These are phyloP conservation scores for Epinephelus fuscoguttatus DNA, from an alignment of 2,113 vertebrate species.

Conservation along the genomic window DNA sequence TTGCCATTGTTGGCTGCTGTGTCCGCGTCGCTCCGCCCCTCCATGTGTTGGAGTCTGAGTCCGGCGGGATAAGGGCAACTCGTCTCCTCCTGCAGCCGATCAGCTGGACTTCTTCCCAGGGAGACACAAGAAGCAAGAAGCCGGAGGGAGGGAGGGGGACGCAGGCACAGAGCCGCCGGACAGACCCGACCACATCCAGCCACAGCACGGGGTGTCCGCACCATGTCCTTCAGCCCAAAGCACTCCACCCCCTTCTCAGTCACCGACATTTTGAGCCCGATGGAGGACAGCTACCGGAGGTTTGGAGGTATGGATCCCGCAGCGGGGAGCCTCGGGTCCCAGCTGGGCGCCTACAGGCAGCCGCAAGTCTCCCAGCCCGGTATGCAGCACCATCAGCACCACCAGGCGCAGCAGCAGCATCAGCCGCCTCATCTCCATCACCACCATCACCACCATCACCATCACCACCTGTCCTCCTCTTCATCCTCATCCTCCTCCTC, in stretches of 20 bases:
- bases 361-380: constrained; percentile 81
- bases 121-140: constrained; percentile 21
- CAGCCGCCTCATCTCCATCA: constrained; percentile 66
- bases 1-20: constrained; percentile 74
- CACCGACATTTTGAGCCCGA: constrained; percentile 93
- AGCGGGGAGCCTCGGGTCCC: constrained; percentile 80
- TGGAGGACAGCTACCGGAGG: constrained; percentile 94
- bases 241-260: constrained; percentile 96
- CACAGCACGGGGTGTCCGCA: constrained; percentile 77
- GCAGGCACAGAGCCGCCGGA: constrained; percentile 34
- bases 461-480: constrained; percentile 76
- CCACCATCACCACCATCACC: constrained; percentile 75
- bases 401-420: constrained; percentile 76
- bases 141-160: constrained; percentile 71
- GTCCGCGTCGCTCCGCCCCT: constrained; percentile 87
- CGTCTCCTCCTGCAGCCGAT: constrained; percentile 75
- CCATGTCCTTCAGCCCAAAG: constrained; percentile 96
- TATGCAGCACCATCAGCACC: constrained; percentile 80
- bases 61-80: constrained; percentile 83
- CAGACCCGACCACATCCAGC: constrained; percentile 26
- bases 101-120: constrained; percentile 73
- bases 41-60: constrained; percentile 68
- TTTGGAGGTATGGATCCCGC: constrained; percentile 85
- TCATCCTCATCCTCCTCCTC: constrained; percentile 74
- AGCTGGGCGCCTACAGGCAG: constrained; percentile 87